Base-by-base conservation (phyloP, 1,140 invertebrate genomes). In the Zaprionus taronus region DNA sequence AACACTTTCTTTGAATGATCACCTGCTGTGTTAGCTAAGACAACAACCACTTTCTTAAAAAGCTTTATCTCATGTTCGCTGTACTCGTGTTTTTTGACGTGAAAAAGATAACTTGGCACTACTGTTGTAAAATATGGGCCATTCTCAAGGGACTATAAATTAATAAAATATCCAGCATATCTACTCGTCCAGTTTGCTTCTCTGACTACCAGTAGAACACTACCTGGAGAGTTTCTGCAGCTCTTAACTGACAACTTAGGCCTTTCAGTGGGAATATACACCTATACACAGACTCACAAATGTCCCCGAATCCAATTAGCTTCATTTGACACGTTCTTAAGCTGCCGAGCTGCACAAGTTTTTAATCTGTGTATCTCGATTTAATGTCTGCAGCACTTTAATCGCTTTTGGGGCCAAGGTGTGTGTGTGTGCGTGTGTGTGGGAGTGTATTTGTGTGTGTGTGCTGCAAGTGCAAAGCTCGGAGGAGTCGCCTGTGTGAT, bases 391-490 rank as follows among this genome's bases (percentile, higher is more conserved):
- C 47, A 51, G 22, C 47, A 51, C 20, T 55, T 56, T 66, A 66
- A 56, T 56, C 49, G 51, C 28, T 49, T 63, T 63, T 36, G 56
- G 31, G 31, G 56, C 7, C 28, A 31, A 31, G 7, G 28, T 28
- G 26, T 15, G 22, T 49, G 17, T 5, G 47, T 1, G 20, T 20
- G 20, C 22, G 47, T 20, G 17, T 20, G 11, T 49, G 6, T 49
- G 24, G 26, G 15, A 24, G 24, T n/a, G n/a, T 20, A 1, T 61
- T 31, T 47, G 22, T 38, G 7, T 60, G n/a, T 34, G 22, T 47
- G 64, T 66, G 75, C 41, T 56, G 64, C 66, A 64, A 78, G 70
- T 63, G 62, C 75, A 72, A 62, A 62, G 60, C 51, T 71, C 44
- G 36, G 9, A 7, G 36, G 14, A 44, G 41, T 51, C 17, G 57